These are phyloP conservation scores for Dreissena polymorpha DNA, from an alignment of 1,140 invertebrate species.

Conservation along the genomic window DNA sequence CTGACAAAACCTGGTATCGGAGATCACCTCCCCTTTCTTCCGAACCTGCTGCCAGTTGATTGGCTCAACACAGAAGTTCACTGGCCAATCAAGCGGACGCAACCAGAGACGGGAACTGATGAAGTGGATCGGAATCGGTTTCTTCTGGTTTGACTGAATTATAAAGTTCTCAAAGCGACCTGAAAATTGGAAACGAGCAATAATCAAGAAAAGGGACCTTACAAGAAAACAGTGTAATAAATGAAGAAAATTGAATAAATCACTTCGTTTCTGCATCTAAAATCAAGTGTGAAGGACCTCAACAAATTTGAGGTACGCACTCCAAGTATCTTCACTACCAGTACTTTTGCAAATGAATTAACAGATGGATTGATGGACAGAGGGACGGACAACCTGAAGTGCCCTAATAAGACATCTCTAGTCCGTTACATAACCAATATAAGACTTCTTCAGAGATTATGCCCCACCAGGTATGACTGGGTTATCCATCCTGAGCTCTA, in stretches of 20 bases:
- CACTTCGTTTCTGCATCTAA: too few relatives aligned
- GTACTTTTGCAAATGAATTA: too few relatives aligned
- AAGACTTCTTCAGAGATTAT: background rate
- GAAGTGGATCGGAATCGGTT: slow-evolving; percentile 84
- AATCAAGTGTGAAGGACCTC: too few relatives aligned
- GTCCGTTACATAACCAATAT: background rate
- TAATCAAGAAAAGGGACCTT: background rate
- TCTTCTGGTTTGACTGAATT: slow-evolving; percentile 41
- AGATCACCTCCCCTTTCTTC: slow-evolving; percentile 82
- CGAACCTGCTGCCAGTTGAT: slow-evolving; percentile 85
- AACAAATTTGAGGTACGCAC: too few relatives aligned
- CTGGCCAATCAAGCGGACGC: slow-evolving; percentile 82
- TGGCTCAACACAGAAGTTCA: slow-evolving; percentile 83
- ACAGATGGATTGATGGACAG: too few relatives aligned
- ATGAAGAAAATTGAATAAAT: background rate
- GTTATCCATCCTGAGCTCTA: slow-evolving; percentile 73
- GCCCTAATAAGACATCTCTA: too few relatives aligned
- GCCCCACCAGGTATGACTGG: slow-evolving; percentile 59
- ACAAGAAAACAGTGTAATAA: background rate
- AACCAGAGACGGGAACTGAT: slow-evolving; percentile 84
- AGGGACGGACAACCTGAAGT: too few relatives aligned
- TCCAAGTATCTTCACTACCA: too few relatives aligned
- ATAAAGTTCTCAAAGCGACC: slow-evolving; percentile 36
- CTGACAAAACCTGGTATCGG: background rate
- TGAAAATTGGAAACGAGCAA: background rate